These are phyloP conservation scores for Drosophila bocki DNA, from an alignment of 1,140 invertebrate species.

Conservation along the genomic window DNA sequence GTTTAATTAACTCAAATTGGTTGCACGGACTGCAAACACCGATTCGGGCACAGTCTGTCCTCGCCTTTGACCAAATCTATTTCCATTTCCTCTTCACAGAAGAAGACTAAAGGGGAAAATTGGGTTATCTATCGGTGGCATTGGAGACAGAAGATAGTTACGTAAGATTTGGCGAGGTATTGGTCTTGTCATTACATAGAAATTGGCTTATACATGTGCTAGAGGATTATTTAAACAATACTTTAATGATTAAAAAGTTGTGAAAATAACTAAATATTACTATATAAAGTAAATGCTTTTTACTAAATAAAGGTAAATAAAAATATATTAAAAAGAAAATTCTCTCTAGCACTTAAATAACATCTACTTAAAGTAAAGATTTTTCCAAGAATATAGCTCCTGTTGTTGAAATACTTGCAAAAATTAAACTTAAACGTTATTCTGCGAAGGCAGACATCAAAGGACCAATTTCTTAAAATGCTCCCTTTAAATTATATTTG, in stretches of 20 bases:
- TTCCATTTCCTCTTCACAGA: slow-evolving; percentile 15
- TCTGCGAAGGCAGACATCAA: slow-evolving; percentile 10
- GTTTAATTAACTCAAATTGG: slow-evolving; percentile 79
- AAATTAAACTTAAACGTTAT: background rate
- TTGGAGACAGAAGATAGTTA: background rate
- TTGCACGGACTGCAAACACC: slow-evolving; percentile 53
- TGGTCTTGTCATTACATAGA: background rate
- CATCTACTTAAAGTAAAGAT: no score
- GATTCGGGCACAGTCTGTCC: slow-evolving; percentile 9
- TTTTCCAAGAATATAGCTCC: background rate
- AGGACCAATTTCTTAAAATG: slow-evolving; percentile 5
- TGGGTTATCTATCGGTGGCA: slow-evolving; percentile 14
- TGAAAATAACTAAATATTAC: no score
- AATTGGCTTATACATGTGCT: background rate
- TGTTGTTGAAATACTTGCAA: background rate
- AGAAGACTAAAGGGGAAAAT: background rate
- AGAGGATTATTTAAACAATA: background rate
- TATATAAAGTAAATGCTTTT: no score
- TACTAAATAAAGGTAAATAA: no score
- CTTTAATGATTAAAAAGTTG: no score
- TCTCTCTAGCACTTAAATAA: background rate
- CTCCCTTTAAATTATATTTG: slow-evolving; percentile 22
- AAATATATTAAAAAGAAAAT: no score
- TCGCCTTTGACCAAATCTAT: slow-evolving; percentile 30
- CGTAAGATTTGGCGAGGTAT: background rate